Percentiles rank a stretch among this genome's conserved stretches.
phyloP scores from a whole-genome alignment of 2,797 vertebrate genomes.

The Alosa sapidissima region DNA sequence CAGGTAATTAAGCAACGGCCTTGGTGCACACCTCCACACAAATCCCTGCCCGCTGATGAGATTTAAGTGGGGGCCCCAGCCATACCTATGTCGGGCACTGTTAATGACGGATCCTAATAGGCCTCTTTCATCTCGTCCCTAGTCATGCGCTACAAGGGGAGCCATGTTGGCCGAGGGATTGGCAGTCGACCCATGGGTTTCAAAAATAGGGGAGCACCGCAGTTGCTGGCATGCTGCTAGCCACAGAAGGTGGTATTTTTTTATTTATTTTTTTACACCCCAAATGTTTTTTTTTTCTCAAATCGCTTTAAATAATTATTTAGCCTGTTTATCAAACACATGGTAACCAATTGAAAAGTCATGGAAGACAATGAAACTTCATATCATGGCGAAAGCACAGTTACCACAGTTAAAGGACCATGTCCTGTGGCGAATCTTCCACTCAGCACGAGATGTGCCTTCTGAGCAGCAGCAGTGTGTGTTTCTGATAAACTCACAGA shows the following conservation, averaged over 20 bases:
- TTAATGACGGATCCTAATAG: conserved; percentile 40
- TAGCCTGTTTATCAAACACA: neutral
- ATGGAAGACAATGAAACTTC: neutral
- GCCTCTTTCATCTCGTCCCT: conserved; percentile 32
- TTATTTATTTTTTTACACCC: neutral
- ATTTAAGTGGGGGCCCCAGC: conserved; percentile 17
- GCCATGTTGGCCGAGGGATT: neutral
- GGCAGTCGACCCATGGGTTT: neutral
- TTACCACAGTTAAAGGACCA: neutral
- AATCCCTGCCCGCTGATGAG: conserved; percentile 32
- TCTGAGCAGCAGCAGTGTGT: neutral
- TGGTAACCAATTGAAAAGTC: neutral
- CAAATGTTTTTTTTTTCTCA: neutral
- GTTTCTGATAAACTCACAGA: neutral
- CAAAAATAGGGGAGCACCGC: neutral
- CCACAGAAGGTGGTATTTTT: neutral
- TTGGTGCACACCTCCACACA: conserved; percentile 26
- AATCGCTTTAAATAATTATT: neutral
- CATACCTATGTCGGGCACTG: conserved; percentile 11
- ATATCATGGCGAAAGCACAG: neutral
- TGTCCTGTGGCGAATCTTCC: neutral
- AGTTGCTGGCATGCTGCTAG: neutral
- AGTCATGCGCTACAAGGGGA: neutral
- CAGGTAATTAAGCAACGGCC: conserved; percentile 38
- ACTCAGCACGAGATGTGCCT: neutral